Conservation (phyloP, 1,140 invertebrate genomes). For the Paralvinella palmiformis region DNA sequence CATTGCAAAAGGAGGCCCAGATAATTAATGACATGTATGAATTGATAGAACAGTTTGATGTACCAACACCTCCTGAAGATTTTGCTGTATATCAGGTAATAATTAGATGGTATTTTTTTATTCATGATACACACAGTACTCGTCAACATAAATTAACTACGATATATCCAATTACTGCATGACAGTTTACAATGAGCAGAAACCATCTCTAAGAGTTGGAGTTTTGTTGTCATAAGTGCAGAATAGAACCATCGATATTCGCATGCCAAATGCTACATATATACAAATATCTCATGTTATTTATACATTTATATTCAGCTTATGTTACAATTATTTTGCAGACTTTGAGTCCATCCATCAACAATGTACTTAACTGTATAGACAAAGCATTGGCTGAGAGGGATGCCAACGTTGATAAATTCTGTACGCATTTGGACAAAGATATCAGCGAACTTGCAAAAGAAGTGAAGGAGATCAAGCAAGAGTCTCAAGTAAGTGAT, state of each 20-base stretch:
- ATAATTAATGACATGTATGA: slow-evolving; percentile 68
- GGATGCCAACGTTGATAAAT: slow-evolving; percentile 48
- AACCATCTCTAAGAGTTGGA: too few relatives aligned
- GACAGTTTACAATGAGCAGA: too few relatives aligned
- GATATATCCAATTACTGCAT: too few relatives aligned
- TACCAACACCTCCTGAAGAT: slow-evolving; percentile 59
- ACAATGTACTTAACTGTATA: slow-evolving; percentile 47
- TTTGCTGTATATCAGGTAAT: slow-evolving; percentile 58
- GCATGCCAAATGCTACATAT: too few relatives aligned
- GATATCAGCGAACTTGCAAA: slow-evolving; percentile 49
- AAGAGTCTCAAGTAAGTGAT: slow-evolving; percentile 43
- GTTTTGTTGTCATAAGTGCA: too few relatives aligned
- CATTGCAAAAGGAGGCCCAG: slow-evolving; percentile 60
- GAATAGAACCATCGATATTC: too few relatives aligned
- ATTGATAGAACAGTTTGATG: slow-evolving; percentile 65
- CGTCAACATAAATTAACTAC: too few relatives aligned
- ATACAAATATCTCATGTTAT: too few relatives aligned
- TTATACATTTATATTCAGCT: too few relatives aligned
- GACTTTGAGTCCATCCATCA: slow-evolving; percentile 48
- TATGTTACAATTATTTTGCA: slow-evolving; percentile 25
- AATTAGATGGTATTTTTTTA: too few relatives aligned
- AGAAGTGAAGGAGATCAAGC: slow-evolving; percentile 49
- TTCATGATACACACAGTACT: too few relatives aligned
- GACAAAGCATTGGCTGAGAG: slow-evolving; percentile 50
- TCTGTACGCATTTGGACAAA: slow-evolving; percentile 48